phyloP scores from a whole-genome alignment of 1,140 invertebrate genomes.

The Marisa cornuarietis region DNA sequence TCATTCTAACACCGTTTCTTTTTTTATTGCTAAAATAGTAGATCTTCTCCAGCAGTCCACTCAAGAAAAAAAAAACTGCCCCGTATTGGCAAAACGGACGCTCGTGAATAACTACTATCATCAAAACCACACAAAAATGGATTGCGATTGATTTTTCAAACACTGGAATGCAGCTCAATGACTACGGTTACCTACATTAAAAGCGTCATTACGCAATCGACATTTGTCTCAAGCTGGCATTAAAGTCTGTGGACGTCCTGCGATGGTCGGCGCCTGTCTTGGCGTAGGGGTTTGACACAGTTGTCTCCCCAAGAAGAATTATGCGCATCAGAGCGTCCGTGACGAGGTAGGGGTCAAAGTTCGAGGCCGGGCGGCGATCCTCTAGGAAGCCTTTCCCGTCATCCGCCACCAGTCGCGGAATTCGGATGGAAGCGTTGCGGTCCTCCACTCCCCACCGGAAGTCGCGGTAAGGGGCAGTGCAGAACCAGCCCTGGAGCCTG shows the following conservation, averaged over 20 bases:
- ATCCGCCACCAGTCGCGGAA: slow-evolving; percentile 75
- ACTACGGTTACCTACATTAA: too few species aligned
- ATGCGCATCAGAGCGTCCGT: slow-evolving; percentile 48
- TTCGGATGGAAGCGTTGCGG: slow-evolving; percentile 63
- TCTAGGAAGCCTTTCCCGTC: slow-evolving; percentile 91
- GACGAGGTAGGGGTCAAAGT: slow-evolving; percentile 85
- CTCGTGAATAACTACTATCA: too few species aligned
- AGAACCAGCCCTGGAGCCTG: slow-evolving; percentile 63
- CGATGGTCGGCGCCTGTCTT: not conserved
- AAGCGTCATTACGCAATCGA: too few species aligned
- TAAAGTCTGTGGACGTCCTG: too few species aligned
- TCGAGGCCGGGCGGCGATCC: slow-evolving; percentile 90
- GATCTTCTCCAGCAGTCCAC: too few species aligned
- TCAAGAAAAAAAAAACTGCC: too few species aligned
- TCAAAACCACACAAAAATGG: too few species aligned
- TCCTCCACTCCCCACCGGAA: slow-evolving; percentile 66
- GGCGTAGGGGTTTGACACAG: slow-evolving; percentile 20
- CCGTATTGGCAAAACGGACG: too few species aligned
- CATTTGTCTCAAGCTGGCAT: too few species aligned
- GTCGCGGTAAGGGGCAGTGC: slow-evolving; percentile 52
- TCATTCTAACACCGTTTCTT: too few species aligned
- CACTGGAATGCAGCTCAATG: not conserved
- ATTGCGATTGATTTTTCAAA: not conserved
- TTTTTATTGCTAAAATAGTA: too few species aligned
- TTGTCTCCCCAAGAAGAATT: slow-evolving; percentile 65